Evolutionary conservation across 2,797 vertebrate genomes (phyloP), one percentile per base, ranked within the genome.

Genomic region (Myotis vivesi): DNA sequence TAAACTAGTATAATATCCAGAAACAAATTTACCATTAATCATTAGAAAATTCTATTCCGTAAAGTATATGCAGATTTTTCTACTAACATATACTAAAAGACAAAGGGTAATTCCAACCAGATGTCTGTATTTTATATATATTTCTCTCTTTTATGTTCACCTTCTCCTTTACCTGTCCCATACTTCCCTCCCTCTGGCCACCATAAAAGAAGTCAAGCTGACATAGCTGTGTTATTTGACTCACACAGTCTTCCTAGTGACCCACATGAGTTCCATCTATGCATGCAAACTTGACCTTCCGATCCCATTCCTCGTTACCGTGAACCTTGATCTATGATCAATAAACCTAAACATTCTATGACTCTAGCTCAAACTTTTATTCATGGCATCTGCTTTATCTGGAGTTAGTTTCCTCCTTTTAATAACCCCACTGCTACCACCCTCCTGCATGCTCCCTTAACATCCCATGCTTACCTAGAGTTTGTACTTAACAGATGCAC

Each of bases 91-190:
- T 64, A 77, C 28, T 16, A 69, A 55, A 91, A 81, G 36, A 89
- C 76, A 93, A 92, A 88, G 22, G 36, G 6, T 44, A 73, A 69
- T 75, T 95, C 62, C 30, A 82, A 94, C 41, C 62, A 90, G 84
- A 73, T 64, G 80, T 46, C 44, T 71, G 8, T 75, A 64, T 68
- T 86, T 71, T 38, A 80, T 17, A 88, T 2, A 36, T 12, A 30
- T 36, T 17, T 38, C 72, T 87, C 41, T 57, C 46, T 46, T 84
- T 59, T 11, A 38, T 6, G 38, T 59, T 80, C 16, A 6, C 20
- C 17, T 38, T 62, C 11, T 89, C 49, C n/a, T 90, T 76, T 44
- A 57, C 5, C 17, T 64, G 46, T 5, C 30, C 23, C 30, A 53
- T 51, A 7, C 53, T 72, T 91, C 71, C 23, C 38, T 89, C 64